phyloP scores from a whole-genome alignment of 2,888 invertebrate genomes.

The Apeira syringaria region DNA sequence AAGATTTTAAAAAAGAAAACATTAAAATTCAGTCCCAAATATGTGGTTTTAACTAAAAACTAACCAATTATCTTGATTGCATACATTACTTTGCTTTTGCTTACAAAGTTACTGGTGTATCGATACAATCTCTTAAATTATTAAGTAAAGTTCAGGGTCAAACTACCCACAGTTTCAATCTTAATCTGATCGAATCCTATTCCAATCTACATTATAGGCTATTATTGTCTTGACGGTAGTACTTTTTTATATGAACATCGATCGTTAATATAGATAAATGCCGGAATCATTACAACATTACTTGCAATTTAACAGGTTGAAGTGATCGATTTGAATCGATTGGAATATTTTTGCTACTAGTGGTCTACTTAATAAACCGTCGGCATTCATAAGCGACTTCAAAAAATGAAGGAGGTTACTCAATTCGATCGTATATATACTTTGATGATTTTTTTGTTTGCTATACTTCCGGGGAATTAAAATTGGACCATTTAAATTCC shows the following conservation, averaged over 20 bases:
- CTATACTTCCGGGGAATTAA: too few relatives aligned
- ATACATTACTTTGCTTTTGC: not conserved
- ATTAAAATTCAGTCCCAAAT: too few relatives aligned
- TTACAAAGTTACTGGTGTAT: not conserved
- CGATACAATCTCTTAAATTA: not conserved
- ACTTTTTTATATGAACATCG: not conserved
- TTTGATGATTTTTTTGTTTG: too few relatives aligned
- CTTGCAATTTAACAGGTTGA: slow-evolving; percentile 46
- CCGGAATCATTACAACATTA: slow-evolving; percentile 40
- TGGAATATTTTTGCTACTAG: slow-evolving; percentile 17
- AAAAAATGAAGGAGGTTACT: too few relatives aligned
- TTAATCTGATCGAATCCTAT: not conserved
- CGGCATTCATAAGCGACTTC: too few relatives aligned
- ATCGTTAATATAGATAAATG: not conserved
- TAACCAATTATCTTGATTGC: too few relatives aligned
- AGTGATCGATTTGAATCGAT: slow-evolving; percentile 46
- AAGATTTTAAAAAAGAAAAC: too few relatives aligned
- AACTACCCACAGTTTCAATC: slow-evolving; percentile 17
- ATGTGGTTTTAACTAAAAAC: too few relatives aligned
- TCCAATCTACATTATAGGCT: not conserved
- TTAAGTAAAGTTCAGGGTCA: slow-evolving; percentile 19
- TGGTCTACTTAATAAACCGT: too few relatives aligned
- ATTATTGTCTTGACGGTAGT: not conserved
- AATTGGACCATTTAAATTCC: too few relatives aligned
- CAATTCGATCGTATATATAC: too few relatives aligned